Evolutionary conservation across 2,888 invertebrate genomes (phyloP).

Genomic region (Orgyia antiqua): DNA sequence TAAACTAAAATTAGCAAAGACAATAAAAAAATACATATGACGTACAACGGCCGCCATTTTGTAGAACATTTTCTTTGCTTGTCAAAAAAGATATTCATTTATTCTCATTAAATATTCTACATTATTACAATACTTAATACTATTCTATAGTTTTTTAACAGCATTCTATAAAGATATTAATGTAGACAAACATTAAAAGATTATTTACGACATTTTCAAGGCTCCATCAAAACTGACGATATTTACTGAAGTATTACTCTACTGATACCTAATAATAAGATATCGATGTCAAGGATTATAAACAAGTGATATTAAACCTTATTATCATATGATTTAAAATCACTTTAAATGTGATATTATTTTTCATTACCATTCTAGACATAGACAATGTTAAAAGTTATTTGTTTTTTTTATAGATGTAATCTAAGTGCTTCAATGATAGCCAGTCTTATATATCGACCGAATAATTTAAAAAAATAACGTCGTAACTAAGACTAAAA

Average conservation of each 20-base stretch:
- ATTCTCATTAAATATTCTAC: slow-evolving; percentile 14
- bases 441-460: too few relatives aligned
- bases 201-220: slow-evolving; percentile 42
- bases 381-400: too few relatives aligned
- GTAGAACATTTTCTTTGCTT: slow-evolving; percentile 8
- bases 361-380: neutral
- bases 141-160: slow-evolving; percentile 16
- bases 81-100: slow-evolving; percentile 14
- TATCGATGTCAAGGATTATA: slow-evolving; percentile 49
- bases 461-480: too few relatives aligned
- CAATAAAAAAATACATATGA: slow-evolving; percentile 7
- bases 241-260: slow-evolving; percentile 41
- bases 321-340: slow-evolving; percentile 5
- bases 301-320: slow-evolving; percentile 25
- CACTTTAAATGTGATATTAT: neutral
- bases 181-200: slow-evolving; percentile 13
- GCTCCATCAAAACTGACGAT: slow-evolving; percentile 37
- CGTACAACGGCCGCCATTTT: slow-evolving; percentile 11
- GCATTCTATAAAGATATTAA: slow-evolving; percentile 12
- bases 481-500: too few relatives aligned
- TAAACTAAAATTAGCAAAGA: slow-evolving; percentile 5
- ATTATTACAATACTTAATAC: slow-evolving; percentile 16
- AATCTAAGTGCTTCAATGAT: too few relatives aligned
- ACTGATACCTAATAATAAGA: slow-evolving; percentile 33
- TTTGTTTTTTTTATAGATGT: too few relatives aligned